Evolutionary conservation across 2,888 invertebrate genomes (phyloP), one percentile per base, ranked within the genome.

Genomic region (Sphecodes monilicornis): DNA sequence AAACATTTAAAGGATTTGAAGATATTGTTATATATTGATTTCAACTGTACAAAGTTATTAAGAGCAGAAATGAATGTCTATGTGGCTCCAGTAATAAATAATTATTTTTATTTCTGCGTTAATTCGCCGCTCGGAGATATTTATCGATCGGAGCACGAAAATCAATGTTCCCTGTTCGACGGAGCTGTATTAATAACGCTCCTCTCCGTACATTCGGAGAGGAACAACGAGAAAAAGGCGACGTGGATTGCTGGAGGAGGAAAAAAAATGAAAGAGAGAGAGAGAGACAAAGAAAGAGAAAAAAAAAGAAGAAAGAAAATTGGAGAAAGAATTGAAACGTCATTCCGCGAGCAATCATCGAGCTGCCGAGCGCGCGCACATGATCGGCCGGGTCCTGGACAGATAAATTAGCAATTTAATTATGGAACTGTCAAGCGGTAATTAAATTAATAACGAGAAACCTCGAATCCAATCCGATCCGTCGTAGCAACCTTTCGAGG

Each of bases 391-490:
- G 92, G 92, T 92, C 90, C 91, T 91, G 92, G 93, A 91, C 93
- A 92, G 93, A 94, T 94, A 94, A 94, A 94, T 94, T 94, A 93
- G 93, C 94, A 94, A 94, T 94, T 94, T 94, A 94, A 94, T 94
- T 94, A 94, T 93, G 92, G 93, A 94, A 94, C 94, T 94, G 94
- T 94, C 94, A 93, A 93, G 90, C 91, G 92, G 92, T 94, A 94
- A 94, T 94, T 94, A 94, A 94, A 94, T 94, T 94, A 94, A 94
- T 94, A 94, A 94, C 93, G 93, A 94, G 93, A 93, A 92, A 93
- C 91, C 92, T 92, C 93, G 91, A 92, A 92, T 92, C 91, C 92
- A 93, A 92, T 92, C 89, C 91, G 91, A 92, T 92, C 91, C 92
- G 91, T 92, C 92, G 91, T 92, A 89, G 92, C 93, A 91, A 92